Evolutionary conservation across 92 coral and sea anemone species (phyloP).

Genomic region (Parazoanthus swiftii): DNA sequence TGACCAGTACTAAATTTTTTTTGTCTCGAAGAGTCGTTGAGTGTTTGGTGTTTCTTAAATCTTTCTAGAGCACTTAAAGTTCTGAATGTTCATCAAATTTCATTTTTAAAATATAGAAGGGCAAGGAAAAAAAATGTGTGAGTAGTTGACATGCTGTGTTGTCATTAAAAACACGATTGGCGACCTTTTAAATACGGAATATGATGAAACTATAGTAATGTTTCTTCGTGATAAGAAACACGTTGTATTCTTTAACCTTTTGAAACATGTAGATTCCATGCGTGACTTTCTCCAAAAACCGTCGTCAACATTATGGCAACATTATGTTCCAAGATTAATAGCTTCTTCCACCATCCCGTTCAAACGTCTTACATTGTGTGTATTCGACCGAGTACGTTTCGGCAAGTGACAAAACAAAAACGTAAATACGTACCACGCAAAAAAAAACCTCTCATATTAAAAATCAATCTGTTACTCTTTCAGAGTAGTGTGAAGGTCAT

Average conservation of each 20-base stretch:
- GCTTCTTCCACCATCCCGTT: background rate
- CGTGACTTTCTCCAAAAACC: background rate
- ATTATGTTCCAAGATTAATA: background rate
- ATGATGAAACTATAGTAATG: background rate
- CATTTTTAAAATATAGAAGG: no score
- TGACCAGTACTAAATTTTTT: no score
- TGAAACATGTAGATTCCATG: background rate
- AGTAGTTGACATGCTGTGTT: background rate
- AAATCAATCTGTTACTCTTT: background rate
- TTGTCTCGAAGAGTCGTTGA: background rate
- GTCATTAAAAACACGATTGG: background rate
- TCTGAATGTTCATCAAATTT: no score
- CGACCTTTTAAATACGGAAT: background rate
- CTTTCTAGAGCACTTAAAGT: no score
- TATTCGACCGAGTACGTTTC: background rate
- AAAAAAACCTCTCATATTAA: background rate
- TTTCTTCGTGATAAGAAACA: conserved; percentile 3
- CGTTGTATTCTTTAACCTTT: background rate
- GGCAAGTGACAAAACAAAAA: background rate
- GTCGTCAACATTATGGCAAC: background rate
- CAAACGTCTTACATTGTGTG: background rate
- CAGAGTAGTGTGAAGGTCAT: no score
- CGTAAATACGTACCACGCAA: background rate
- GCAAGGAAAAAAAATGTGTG: no score
- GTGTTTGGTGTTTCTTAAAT: background rate